phyloP scores from a whole-genome alignment of 2,797 vertebrate species.

The Enteromius mattozi region DNA sequence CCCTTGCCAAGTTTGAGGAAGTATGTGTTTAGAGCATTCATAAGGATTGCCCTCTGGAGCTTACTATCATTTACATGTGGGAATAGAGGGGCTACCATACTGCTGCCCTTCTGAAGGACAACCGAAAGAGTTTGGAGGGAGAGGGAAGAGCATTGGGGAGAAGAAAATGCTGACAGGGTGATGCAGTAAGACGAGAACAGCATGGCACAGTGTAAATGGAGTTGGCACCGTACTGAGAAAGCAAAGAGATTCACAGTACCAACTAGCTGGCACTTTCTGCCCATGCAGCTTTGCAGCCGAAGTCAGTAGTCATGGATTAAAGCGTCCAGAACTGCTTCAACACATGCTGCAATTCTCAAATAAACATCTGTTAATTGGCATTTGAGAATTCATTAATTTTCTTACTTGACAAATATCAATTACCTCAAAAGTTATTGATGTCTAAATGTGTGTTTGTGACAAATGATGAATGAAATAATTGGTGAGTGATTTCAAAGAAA shows the following conservation, averaged over 20 bases:
- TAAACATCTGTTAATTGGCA: neutral
- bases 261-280: constrained; percentile 20
- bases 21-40: constrained; percentile 38
- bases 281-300: constrained; percentile 9
- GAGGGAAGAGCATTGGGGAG: constrained; percentile 38
- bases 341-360: neutral
- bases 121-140: constrained; percentile 16
- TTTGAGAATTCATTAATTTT: neutral
- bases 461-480: neutral
- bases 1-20: constrained; percentile 41
- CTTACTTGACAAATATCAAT: neutral
- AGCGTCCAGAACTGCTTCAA: neutral
- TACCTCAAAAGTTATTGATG: neutral
- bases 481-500: neutral
- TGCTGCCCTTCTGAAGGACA: constrained; percentile 57
- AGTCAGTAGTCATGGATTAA: neutral
- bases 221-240: constrained; percentile 52
- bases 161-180: constrained; percentile 57
- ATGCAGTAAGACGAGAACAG: constrained; percentile 60
- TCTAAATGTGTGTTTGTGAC: neutral
- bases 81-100: constrained; percentile 20
- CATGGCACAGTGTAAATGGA: constrained; percentile 58
- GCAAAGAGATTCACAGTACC: constrained; percentile 38
- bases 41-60: constrained; percentile 51
- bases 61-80: constrained; percentile 31